Evolutionary conservation across 2,113 vertebrate species (phyloP), one percentile per base, ranked within the genome.

Genomic region (Brachypteracias leptosomus): DNA sequence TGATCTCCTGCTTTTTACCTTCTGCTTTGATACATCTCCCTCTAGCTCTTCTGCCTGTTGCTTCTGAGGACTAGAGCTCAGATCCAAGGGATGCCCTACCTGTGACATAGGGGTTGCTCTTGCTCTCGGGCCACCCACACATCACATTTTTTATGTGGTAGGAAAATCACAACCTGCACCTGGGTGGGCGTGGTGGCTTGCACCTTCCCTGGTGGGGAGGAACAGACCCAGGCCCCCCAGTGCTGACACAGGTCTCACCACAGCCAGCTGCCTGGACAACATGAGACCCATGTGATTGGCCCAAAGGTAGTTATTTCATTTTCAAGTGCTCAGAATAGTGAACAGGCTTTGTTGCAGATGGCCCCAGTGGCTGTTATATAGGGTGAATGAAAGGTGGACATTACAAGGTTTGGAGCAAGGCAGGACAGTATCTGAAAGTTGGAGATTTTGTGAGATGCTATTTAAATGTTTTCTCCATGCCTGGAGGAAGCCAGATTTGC

Each of bases 191-290:
- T 12, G 5, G 18, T 46, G 71, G 42, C 38, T 94, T 59, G 44
- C 44, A 33, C 33, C 19, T 80, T 19, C 68, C 40, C 35, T 0
- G 0, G 5, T 3, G 2, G 49, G 58, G 29, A 89, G 42, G 20
- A 35, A 17, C 0, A 0, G 67, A 16, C n/a, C 70, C 13, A 8
- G 35, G 22, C 42, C 7, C 62, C 54, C 19, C 0, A 0, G 5
- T 10, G 28, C 44, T 67, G 52, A 42, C n/a, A 3, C 35, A 62
- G 47, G 0, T 0, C n/a, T 58, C 2, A 1, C 59, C 1, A 1
- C 55, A 70, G 55, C 46, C 47, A 44, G 42, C 36, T 33, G 2
- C 51, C 33, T 0, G 0, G 29, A 29, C 46, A 49, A 46, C 16
- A 6, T 6, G 63, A 78, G 61, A 71, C n/a, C 20, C 70, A 66